Base-by-base conservation (phyloP, 2,113 vertebrate species). In the Melanocharis versteri region DNA sequence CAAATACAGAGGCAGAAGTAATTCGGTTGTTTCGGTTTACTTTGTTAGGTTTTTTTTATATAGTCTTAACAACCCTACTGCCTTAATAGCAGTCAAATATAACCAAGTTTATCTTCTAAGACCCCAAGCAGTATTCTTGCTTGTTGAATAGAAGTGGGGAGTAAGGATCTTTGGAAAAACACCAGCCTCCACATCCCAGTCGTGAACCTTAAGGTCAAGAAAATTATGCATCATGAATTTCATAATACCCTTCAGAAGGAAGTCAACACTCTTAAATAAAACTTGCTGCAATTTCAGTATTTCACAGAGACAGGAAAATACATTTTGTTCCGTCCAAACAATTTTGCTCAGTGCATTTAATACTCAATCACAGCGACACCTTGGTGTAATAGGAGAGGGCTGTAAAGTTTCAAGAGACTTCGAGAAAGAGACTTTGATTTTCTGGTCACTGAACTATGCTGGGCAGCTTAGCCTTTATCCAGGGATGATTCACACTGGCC, bases 21-120 rank as follows among this genome's bases (percentile, higher is more conserved):
- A 68, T 57, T 22, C 0, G 0, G 27, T 78, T 62, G 30, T 14
- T 89, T 21, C 0, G 0, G 15, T 19, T 87, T 71, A 33, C 4
- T 7, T 7, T 39, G 28, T 68, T 77, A 37, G 11, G 1, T 2
- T 26, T 68, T 40, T 76, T 66, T 28, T 4, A 39, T 60, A 37
- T 2, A 37, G 40, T 31, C 22, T 85, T 91, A 50, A 35, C 39
- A 57, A 54, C 28, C 0, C 0, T 37, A 57, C 22, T 72, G 51
- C 13, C 6, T 61, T 90, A 50, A 35, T 5, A n/a, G 35, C 84
- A 57, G 57, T 77, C 54, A 83, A 27, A 70, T 23, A 53, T 3
- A 73, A 73, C 6, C 31, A 85, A 24, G 58, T 57, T 45, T 56
- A 28, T 39, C 39, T 24, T 26, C n/a, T 31, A 30, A 42, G n/a